A percentile compares a stretch with the other conserved stretches of the same genome.
Evolutionary conservation across 2,888 invertebrate genomes (phyloP).

Genomic region (Ferdinandea cuprea): DNA sequence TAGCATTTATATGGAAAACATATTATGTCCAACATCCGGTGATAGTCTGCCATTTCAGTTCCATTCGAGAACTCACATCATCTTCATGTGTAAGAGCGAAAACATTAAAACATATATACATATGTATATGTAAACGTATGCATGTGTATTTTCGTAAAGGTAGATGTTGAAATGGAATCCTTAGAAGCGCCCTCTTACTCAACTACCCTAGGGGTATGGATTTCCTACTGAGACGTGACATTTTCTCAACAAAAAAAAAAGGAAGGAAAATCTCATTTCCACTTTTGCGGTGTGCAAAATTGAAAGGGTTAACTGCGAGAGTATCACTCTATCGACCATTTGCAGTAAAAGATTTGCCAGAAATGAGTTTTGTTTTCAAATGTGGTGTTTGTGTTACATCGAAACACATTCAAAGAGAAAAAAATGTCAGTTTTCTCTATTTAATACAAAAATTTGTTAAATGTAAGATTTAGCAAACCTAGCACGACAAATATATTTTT

Average conservation of each 20-base stretch:
- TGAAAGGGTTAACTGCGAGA: slow-evolving; percentile 36
- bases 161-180: slow-evolving; percentile 28
- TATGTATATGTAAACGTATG: slow-evolving; percentile 2
- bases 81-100: neutral
- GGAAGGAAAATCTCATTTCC: slow-evolving; percentile 48
- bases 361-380: slow-evolving; percentile 11
- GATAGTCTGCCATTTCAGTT: slow-evolving; percentile 20
- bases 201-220: slow-evolving; percentile 31
- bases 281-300: slow-evolving; percentile 37
- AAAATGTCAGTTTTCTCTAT: neutral
- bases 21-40: slow-evolving; percentile 26
- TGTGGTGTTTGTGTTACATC: neutral
- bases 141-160: slow-evolving; percentile 11
- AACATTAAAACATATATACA: slow-evolving; percentile 7
- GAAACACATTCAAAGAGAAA: neutral
- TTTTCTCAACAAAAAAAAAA: slow-evolving; percentile 39
- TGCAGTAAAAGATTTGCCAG: slow-evolving; percentile 39
- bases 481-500: too few relatives aligned
- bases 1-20: slow-evolving; percentile 10
- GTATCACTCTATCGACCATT: slow-evolving; percentile 61
- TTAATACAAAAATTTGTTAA: too few relatives aligned
- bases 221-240: slow-evolving; percentile 59
- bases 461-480: too few relatives aligned
- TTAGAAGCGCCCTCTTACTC: slow-evolving; percentile 29
- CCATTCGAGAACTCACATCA: slow-evolving; percentile 11